A percentile compares a stretch with the other conserved stretches of the same genome.
phyloP scores from a whole-genome alignment of 2,113 vertebrate genomes.

The Hippocampus mohnikei region DNA sequence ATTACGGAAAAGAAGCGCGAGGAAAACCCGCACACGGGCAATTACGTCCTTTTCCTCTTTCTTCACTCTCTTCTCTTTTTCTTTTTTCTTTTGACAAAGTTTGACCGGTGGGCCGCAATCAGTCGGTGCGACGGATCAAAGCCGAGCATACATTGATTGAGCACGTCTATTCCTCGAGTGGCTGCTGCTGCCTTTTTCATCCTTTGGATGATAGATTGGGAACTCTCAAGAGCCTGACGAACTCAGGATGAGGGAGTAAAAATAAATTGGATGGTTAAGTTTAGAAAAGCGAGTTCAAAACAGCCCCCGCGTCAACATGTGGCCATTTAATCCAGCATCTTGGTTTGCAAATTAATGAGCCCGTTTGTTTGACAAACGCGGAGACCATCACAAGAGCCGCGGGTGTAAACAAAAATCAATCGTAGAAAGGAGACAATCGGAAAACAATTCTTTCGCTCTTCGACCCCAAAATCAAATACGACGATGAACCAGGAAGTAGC shows the following conservation, averaged over 20 bases:
- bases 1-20: slow-evolving; percentile 39
- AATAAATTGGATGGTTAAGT: slow-evolving; percentile 29
- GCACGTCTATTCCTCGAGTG: slow-evolving; percentile 58
- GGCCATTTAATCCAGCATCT: too few species aligned
- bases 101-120: slow-evolving; percentile 51
- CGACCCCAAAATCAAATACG: neutral
- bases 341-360: neutral
- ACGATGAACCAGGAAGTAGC: neutral
- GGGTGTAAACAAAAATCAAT: too few species aligned
- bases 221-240: slow-evolving; percentile 34
- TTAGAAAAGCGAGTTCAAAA: slow-evolving; percentile 18
- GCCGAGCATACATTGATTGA: slow-evolving; percentile 50
- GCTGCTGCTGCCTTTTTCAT: slow-evolving; percentile 24
- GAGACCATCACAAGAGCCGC: too few species aligned
- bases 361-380: too few species aligned
- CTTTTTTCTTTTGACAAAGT: slow-evolving; percentile 63
- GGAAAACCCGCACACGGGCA: slow-evolving; percentile 29
- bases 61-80: slow-evolving; percentile 37
- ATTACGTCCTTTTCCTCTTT: slow-evolving; percentile 69
- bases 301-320: neutral
- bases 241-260: slow-evolving; percentile 10
- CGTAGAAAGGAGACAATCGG: too few species aligned
- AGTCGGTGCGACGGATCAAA: slow-evolving; percentile 54
- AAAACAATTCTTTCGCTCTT: too few species aligned
- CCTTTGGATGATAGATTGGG: slow-evolving; percentile 1